These are phyloP conservation scores for Poecilia wingei DNA, from an alignment of 2,797 vertebrate genomes.

Conservation along the genomic window DNA sequence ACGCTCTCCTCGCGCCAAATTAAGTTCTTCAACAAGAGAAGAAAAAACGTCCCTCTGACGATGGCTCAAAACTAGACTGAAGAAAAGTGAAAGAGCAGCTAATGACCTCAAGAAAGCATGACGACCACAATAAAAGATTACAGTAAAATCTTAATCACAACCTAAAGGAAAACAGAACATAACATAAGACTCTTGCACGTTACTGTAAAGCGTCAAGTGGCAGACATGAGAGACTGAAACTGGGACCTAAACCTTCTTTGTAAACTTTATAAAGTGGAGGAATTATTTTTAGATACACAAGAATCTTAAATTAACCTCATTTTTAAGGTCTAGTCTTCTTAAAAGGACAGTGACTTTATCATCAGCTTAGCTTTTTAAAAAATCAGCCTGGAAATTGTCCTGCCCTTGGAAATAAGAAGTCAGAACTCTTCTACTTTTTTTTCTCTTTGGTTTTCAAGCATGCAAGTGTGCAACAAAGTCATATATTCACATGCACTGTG, in stretches of 20 bases:
- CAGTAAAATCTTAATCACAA: neutral
- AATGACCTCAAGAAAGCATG: neutral
- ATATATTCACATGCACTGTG: neutral
- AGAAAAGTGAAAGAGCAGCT: neutral
- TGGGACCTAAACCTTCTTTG: no score
- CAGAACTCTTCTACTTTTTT: neutral
- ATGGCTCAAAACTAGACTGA: neutral
- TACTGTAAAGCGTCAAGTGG: neutral
- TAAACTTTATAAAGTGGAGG: neutral
- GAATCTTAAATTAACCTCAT: neutral
- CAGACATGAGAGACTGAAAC: neutral
- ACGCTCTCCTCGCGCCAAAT: neutral
- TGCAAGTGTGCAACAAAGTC: neutral
- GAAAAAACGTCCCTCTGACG: neutral
- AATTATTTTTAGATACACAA: neutral
- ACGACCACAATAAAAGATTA: neutral
- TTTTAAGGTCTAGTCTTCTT: neutral
- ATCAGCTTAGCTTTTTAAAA: neutral
- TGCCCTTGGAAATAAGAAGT: neutral
- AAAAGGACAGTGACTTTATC: neutral
- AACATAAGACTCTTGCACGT: neutral
- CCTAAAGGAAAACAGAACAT: neutral
- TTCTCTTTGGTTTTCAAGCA: slow-evolving; percentile 16
- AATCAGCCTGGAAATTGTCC: neutral
- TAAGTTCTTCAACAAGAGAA: neutral